phyloP scores from a whole-genome alignment of 2,797 vertebrate genomes.

The Danio kyathit region DNA sequence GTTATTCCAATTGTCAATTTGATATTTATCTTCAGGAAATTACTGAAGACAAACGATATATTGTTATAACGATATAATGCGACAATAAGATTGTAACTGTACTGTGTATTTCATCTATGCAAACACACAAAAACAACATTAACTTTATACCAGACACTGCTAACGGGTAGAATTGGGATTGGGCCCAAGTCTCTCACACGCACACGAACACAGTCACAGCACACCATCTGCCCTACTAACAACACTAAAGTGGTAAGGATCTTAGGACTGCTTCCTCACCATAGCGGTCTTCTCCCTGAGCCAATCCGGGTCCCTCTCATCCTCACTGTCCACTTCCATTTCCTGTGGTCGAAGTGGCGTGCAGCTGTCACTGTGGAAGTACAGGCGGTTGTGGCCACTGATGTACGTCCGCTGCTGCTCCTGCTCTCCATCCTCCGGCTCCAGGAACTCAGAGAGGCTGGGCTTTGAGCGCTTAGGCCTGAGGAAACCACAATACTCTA shows the following conservation, averaged over 20 bases:
- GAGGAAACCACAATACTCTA: background rate
- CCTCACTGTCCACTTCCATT: conserved; percentile 98
- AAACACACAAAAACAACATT: too few species aligned
- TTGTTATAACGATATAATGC: too few species aligned
- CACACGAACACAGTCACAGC: background rate
- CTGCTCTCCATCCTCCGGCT: conserved; percentile 94
- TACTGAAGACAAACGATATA: too few species aligned
- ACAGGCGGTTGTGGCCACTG: conserved; percentile 97
- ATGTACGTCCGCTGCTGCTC: conserved; percentile 97
- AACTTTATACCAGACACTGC: too few species aligned
- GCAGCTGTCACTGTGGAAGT: conserved; percentile 99
- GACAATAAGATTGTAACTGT: too few species aligned
- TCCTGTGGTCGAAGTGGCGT: conserved; percentile 96
- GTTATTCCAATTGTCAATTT: too few species aligned
- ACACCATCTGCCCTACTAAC: background rate
- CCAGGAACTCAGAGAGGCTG: conserved; percentile 96
- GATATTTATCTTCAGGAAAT: too few species aligned
- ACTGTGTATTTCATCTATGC: too few species aligned
- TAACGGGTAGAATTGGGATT: too few species aligned
- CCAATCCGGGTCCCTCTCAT: conserved; percentile 97
- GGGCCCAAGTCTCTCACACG: background rate
- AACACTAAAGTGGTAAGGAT: background rate
- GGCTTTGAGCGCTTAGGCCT: conserved; percentile 98
- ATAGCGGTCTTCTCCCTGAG: conserved; percentile 97
- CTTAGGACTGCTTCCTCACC: conserved; percentile 69